phyloP scores from a whole-genome alignment of 2,113 vertebrate species.

The Prietella phreatophila region DNA sequence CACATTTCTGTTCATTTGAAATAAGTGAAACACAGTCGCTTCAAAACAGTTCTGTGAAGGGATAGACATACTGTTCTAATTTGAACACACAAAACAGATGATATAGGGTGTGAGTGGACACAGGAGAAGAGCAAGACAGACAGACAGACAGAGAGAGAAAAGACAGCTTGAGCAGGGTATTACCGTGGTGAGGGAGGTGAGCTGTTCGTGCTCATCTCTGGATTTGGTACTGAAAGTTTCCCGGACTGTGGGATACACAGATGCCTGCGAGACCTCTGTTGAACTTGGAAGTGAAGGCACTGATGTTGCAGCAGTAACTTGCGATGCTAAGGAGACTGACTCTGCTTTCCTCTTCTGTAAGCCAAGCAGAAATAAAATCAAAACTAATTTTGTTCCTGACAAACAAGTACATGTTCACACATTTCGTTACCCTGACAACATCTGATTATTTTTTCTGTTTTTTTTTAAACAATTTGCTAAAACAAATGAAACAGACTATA shows the following conservation, averaged over 20 bases:
- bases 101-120: neutral
- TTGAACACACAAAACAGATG: neutral
- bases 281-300: slow-evolving; percentile 74
- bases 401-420: neutral
- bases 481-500: neutral
- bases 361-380: slow-evolving; percentile 40
- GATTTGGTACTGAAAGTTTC: slow-evolving; percentile 69
- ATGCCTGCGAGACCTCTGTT: slow-evolving; percentile 78
- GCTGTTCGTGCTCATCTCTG: slow-evolving; percentile 73
- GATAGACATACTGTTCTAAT: neutral
- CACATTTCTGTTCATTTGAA: neutral
- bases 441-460: neutral
- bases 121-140: neutral
- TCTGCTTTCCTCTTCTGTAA: slow-evolving; percentile 89
- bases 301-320: slow-evolving; percentile 75
- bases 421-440: neutral
- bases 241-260: slow-evolving; percentile 78
- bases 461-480: neutral
- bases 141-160: neutral
- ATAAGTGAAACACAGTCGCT: neutral
- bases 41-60: neutral
- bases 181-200: slow-evolving; percentile 71
- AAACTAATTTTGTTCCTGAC: neutral
- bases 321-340: slow-evolving; percentile 74
- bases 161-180: neutral